These are phyloP conservation scores for Bombus confusus DNA, from an alignment of 1,140 invertebrate genomes.

Conservation along the genomic window DNA sequence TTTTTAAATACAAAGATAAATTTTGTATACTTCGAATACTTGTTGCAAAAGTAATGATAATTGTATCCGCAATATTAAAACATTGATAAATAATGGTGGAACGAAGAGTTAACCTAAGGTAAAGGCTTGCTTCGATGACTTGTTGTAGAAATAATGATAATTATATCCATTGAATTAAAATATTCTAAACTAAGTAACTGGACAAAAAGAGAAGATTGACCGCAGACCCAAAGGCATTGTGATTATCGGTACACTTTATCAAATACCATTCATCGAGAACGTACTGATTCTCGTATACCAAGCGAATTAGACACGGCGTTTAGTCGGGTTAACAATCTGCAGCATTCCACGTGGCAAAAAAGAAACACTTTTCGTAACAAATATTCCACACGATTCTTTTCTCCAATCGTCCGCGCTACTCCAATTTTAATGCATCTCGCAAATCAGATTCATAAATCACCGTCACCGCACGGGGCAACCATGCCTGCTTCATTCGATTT, in stretches of 20 bases:
- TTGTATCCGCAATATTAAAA: too few relatives aligned
- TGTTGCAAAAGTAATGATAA: neutral
- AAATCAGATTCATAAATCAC: constrained; percentile 9
- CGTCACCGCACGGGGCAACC: neutral
- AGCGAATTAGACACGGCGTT: neutral
- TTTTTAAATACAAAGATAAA: neutral
- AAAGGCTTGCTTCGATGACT: too few relatives aligned
- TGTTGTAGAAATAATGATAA: too few relatives aligned
- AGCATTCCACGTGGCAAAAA: neutral
- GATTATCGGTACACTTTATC: constrained; percentile 9
- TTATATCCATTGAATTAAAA: neutral
- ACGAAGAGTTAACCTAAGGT: too few relatives aligned
- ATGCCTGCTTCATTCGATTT: constrained; percentile 4
- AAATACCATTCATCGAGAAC: neutral
- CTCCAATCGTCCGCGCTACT: neutral
- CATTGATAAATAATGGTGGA: too few relatives aligned
- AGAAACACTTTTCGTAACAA: neutral
- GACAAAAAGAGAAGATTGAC: neutral
- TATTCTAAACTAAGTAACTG: neutral
- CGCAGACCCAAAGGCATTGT: neutral
- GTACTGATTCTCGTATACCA: neutral
- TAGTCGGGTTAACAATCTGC: neutral
- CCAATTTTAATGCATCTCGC: constrained; percentile 9
- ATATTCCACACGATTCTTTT: neutral
- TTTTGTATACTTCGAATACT: neutral